Percentiles rank a stretch among this genome's conserved stretches.
These are phyloP conservation scores for Porphyrio hochstetteri DNA, from an alignment of 2,113 vertebrate species.

Conservation along the genomic window DNA sequence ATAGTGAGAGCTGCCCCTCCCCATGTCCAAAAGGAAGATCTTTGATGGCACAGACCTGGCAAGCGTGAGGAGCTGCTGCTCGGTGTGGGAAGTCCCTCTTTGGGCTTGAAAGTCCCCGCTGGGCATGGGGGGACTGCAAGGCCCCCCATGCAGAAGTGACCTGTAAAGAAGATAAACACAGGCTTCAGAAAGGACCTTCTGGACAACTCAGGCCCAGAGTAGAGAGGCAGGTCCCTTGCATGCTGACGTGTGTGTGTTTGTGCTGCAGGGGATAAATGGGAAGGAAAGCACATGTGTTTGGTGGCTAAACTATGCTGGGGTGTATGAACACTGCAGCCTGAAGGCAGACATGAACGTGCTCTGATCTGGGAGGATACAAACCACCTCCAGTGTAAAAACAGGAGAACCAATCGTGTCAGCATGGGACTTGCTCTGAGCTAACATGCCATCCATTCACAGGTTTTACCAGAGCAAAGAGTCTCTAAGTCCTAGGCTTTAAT, in stretches of 20 bases:
- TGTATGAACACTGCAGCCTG: no score
- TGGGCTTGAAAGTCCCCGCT: constrained; percentile 77
- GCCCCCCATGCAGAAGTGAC: constrained; percentile 78
- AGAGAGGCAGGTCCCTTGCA: neutral
- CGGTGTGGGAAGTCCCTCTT: constrained; percentile 63
- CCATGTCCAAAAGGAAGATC: neutral
- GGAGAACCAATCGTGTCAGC: no score
- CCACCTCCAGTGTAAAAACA: no score
- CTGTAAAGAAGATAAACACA: neutral
- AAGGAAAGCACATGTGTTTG: no score
- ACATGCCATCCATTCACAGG: no score
- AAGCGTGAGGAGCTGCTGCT: constrained; percentile 74
- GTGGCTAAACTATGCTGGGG: no score
- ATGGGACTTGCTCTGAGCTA: no score
- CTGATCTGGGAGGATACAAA: no score
- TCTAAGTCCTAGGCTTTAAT: neutral
- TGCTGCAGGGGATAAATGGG: no score
- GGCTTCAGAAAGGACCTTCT: neutral
- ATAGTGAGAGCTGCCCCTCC: neutral
- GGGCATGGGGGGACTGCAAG: constrained; percentile 69
- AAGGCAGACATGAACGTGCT: no score
- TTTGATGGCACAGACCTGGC: constrained; percentile 72
- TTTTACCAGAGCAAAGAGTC: neutral
- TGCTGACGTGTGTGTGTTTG: neutral
- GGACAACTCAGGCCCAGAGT: neutral